Conservation (phyloP, 1,140 invertebrate genomes). For the Chironomus tepperi region DNA sequence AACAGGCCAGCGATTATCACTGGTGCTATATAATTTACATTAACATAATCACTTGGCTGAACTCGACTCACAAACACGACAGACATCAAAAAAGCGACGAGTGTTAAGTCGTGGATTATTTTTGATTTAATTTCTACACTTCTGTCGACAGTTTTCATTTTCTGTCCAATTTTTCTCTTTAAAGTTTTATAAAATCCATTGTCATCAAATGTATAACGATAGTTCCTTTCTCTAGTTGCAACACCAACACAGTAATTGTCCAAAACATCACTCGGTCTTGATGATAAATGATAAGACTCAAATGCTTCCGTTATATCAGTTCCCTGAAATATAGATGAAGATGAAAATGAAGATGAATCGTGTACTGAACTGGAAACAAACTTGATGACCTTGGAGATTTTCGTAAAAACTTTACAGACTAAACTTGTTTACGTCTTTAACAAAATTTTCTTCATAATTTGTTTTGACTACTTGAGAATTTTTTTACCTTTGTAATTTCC, state of each 20-base stretch:
- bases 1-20: constrained; percentile 43
- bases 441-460: not conserved
- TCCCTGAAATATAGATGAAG: constrained; percentile 40
- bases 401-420: not conserved
- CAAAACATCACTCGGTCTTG: constrained; percentile 45
- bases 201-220: constrained; percentile 56
- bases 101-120: constrained; percentile 41
- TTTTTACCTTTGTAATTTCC: constrained; percentile 49
- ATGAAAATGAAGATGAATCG: no score
- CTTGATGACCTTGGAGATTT: not conserved
- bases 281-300: constrained; percentile 52
- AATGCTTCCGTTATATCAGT: constrained; percentile 72
- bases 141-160: constrained; percentile 41
- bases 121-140: constrained; percentile 35
- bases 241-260: constrained; percentile 51
- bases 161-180: constrained; percentile 47
- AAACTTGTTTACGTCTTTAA: not conserved
- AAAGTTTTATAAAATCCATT: constrained; percentile 61
- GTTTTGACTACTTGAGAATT: not conserved
- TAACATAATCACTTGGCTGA: not conserved
- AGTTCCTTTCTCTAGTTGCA: constrained; percentile 47
- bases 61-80: constrained; percentile 36
- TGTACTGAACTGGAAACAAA: not conserved
- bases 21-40: not conserved
- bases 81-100: constrained; percentile 35